Base-by-base conservation (phyloP, 2,888 invertebrate genomes). In the Syrphus vitripennis region DNA sequence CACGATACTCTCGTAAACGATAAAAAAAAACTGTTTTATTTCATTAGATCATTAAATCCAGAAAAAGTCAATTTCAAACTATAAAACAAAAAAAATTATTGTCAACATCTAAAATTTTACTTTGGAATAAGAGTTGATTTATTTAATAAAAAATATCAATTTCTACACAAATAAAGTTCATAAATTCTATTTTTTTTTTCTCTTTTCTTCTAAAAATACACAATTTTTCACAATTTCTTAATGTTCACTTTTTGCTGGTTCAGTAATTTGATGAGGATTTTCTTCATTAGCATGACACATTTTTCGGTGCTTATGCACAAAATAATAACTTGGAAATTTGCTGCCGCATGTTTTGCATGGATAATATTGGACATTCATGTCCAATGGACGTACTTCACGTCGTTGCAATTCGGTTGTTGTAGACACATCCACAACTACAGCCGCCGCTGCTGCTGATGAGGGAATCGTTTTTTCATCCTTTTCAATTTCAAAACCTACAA, bases 251-350 rank as follows among this genome's bases (percentile, higher is more conserved):
- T 87, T 80, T 40, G 19, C 40, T n/a, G 71, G 31, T 86, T 88
- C 83, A 74, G 78, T 80, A 19, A 6, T 45, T 67, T 78, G 79
- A 1, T 78, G 79, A 1, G 82, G 37, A 50, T 88, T 89, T 31
- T 92, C 92, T 72, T 92, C 92, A 70, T 92, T 92, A 21, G 95
- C 95, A 90, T 98, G 97, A 90, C 97, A 97, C 89, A 96, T 92
- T 93, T 97, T 97, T 70, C 97, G 93, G 91, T 98, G 98, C 90
- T 98, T 98, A 91, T 98, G 97, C 26, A 97, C 97, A 93, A 98
- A 98, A 93, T 98, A 98, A 91, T 98, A 98, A 88, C 97, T 97
- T 1, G 98, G 98, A 91, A 98, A 98, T 92, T 97, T 97, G 89
- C 95, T 96, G 21, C 98, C 97, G 92, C 98, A 98, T 0, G 96